Evolutionary conservation across 2,113 vertebrate species (phyloP).

Genomic region (Zonotrichia leucophrys): DNA sequence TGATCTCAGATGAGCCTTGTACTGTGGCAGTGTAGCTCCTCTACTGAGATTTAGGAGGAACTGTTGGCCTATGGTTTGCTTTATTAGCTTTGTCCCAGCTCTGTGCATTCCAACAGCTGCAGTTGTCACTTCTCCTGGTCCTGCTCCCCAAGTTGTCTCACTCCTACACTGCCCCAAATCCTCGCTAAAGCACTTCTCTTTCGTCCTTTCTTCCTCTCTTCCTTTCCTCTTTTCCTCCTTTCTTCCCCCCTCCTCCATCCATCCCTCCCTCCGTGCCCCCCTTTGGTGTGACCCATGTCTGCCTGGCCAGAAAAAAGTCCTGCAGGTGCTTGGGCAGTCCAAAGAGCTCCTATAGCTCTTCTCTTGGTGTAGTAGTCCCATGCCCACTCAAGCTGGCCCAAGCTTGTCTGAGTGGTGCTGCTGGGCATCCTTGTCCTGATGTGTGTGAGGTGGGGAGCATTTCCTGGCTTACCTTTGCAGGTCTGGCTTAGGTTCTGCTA

Average conservation of each 20-base stretch:
- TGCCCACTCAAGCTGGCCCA: rapidly evolving
- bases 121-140: background rate
- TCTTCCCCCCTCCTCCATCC: background rate
- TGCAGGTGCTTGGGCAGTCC: background rate
- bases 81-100: background rate
- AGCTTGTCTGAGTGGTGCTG: no score
- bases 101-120: background rate
- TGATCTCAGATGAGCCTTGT: background rate
- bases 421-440: background rate
- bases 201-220: background rate
- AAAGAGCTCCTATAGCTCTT: background rate
- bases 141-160: background rate
- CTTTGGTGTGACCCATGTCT: background rate
- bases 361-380: rapidly evolving
- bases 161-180: background rate
- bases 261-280: rapidly evolving
- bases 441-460: rapidly evolving
- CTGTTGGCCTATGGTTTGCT: background rate
- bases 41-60: background rate
- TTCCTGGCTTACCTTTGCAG: background rate
- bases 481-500: background rate
- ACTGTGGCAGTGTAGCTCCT: background rate
- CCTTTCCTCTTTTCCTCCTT: background rate
- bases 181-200: rapidly evolving
- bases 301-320: background rate